Base-by-base conservation (phyloP, 2,888 invertebrate genomes). In the Prenolepis imparis region DNA sequence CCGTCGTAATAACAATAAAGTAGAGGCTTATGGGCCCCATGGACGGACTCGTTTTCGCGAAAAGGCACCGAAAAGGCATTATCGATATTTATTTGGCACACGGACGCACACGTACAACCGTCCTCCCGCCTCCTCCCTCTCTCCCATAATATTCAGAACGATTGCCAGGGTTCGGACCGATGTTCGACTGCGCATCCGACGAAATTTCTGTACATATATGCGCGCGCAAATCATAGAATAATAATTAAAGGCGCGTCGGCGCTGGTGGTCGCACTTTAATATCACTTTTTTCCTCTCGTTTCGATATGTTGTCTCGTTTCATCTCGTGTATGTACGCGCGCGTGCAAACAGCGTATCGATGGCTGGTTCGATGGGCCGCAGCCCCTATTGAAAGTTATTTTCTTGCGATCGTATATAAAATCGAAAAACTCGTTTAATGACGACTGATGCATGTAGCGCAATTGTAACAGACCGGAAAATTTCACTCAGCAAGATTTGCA, bases 1-100 rank as follows among this genome's bases (percentile, higher is more conserved):
- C 73, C 83, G 85, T 87, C 80, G 91, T 83, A 88, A 91, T 91
- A 91, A 91, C 91, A 87, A 91, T 91, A 91, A 91, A 91, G 88
- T 90, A 88, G 86, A 83, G 88, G 90, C 91, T 92, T 91, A 91
- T 85, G 88, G 89, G 63, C n/a, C 72, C 73, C 68, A 52, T 52
- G 75, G 83, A 70, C 84, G 81, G 77, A 82, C 89, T 86, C 88
- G 90, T 89, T 91, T 87, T 87, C 84, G 86, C 89, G 88, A 88
- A 89, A 90, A 90, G 89, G 84, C 78, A 87, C 75, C 90, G 86
- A 87, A 89, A 89, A 74, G 87, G 83, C 86, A 90, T 90, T 89
- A 90, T 86, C 88, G 86, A 88, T 91, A 91, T 91, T 91, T 91
- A 91, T 91, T 91, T 84, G 88, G 86, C 87, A 85, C 48, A n/a